Evolutionary conservation across 1,140 invertebrate genomes (phyloP), one percentile per base, ranked within the genome.

Genomic region (Aphidius ervi): DNA sequence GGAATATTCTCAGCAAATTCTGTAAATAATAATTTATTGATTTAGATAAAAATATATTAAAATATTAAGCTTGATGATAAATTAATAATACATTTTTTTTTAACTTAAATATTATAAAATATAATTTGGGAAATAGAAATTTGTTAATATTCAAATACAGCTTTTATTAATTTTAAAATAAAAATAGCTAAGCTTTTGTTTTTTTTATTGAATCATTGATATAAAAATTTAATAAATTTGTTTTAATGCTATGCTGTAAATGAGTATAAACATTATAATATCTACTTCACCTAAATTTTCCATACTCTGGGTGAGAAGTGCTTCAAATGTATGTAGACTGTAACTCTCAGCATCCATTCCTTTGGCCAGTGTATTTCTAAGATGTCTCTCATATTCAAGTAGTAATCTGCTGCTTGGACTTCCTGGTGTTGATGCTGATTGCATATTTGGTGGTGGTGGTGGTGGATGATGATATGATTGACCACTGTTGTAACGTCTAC

Each of bases 291-390:
- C 93, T 78, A 96, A 84, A 82, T 96, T 95, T 80, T 97, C 94
- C 92, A 95, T 95, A 80, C 92, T 94, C 78, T 95, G 93, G 55
- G 92, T 92, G 39, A 96, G 83, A 45, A 97, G 82, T 50, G 93
- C 92, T 81, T 96, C 93, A 72, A 96, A 96, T 1, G 93, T 95
- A 73, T 96, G 93, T 62, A 96, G 79, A 74, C 92, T 94, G 77
- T 95, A 95, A 70, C 92, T 95, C 79, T 95, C 93, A 47, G 93
- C 93, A 72, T 95, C 94, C 90, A 95, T 93, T 64, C 93, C 94
- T 75, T 95, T 94, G 67, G 93, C 94, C 62, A 97, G 82, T 3
- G 94, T 94, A 76, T 97, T 97, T 53, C 94, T 82, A 47, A 97
- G 83, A 79, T 96, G 93, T 88, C 95, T 93, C 82, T 97, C 95